A percentile compares a stretch with the other conserved stretches of the same genome.
Conservation (phyloP, 1,140 invertebrate genomes). For the Dinoponera quadriceps region DNA sequence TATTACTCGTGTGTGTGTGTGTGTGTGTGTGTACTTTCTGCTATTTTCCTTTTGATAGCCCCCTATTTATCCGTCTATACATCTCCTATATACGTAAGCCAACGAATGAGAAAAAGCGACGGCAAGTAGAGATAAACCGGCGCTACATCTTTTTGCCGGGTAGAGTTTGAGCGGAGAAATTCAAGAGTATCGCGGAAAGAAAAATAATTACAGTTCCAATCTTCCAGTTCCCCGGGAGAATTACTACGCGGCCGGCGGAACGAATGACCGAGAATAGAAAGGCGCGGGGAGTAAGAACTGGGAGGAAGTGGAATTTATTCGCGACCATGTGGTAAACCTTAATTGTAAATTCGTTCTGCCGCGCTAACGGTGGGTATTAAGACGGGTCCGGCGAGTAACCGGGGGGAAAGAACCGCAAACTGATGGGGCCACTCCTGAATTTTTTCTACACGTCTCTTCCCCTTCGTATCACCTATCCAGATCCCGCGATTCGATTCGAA, state of each 20-base stretch:
- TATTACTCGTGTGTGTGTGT: slow-evolving; percentile 19
- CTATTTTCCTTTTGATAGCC: slow-evolving; percentile 41
- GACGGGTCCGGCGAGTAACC: slow-evolving; percentile 6
- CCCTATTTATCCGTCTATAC: slow-evolving; percentile 22
- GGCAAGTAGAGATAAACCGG: slow-evolving; percentile 45
- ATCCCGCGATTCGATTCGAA: no score
- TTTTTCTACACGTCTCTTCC: no score
- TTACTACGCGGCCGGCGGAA: slow-evolving; percentile 57
- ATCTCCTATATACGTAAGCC: background rate
- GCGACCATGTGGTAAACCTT: slow-evolving; percentile 64
- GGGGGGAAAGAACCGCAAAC: slow-evolving; percentile 2
- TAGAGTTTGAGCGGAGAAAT: slow-evolving; percentile 66
- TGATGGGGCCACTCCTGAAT: background rate
- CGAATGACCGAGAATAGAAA: slow-evolving; percentile 3
- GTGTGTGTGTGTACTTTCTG: background rate
- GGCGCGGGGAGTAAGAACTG: slow-evolving; percentile 24
- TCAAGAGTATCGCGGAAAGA: slow-evolving; percentile 69
- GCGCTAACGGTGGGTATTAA: slow-evolving; percentile 29
- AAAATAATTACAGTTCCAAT: slow-evolving; percentile 81
- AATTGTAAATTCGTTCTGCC: slow-evolving; percentile 37
- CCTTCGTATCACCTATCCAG: no score
- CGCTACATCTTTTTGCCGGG: slow-evolving; percentile 27
- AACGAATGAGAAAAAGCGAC: slow-evolving; percentile 37
- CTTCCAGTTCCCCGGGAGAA: slow-evolving; percentile 68
- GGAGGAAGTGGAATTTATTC: slow-evolving; percentile 72